Percentiles rank a stretch among this genome's conserved stretches.
These are phyloP conservation scores for Lethrus apterus DNA, from an alignment of 1,140 invertebrate genomes.

Conservation along the genomic window DNA sequence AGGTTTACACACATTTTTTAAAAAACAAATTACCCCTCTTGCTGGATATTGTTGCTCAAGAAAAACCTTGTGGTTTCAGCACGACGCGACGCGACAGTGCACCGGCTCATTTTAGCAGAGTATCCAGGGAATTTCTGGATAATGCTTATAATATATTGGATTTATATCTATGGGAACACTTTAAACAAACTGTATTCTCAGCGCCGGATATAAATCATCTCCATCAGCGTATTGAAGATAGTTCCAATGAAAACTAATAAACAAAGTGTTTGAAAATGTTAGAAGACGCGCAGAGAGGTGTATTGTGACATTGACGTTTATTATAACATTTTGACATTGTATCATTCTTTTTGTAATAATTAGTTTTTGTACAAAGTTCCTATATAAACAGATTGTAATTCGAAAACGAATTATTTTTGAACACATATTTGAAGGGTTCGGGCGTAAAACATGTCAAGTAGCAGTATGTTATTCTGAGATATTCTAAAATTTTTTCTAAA, in stretches of 20 bases:
- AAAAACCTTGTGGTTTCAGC: background rate
- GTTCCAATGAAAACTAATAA: background rate
- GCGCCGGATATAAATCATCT: background rate
- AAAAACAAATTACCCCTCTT: constrained; percentile 1
- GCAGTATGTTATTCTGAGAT: no score
- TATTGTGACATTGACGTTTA: no score
- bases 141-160: background rate
- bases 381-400: no score
- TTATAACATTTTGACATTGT: no score
- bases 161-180: background rate
- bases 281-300: no score
- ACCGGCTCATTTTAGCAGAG: background rate
- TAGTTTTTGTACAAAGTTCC: no score
- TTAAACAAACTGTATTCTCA: background rate
- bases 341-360: no score
- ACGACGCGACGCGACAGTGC: background rate
- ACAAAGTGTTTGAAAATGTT: background rate
- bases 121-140: background rate
- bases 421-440: no score
- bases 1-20: background rate
- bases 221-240: constrained; percentile 2
- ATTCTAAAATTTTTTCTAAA: no score
- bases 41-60: background rate
- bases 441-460: no score
- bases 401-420: no score